Base-by-base conservation (phyloP, 2,888 invertebrate genomes). In the Cosmia pyralina region DNA sequence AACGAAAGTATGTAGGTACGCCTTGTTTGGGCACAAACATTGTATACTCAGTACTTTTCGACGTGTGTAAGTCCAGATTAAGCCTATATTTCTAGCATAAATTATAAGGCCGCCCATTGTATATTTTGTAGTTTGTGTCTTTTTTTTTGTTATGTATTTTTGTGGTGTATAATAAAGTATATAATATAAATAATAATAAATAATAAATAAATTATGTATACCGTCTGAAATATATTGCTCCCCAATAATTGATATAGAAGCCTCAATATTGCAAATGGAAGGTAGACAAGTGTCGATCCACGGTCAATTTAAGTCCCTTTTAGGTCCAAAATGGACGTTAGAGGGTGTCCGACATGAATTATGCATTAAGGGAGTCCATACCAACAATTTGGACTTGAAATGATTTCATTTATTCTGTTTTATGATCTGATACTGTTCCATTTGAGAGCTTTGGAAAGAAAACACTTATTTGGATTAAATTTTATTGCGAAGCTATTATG, bases 261-360 rank as follows among this genome's bases (percentile, higher is more conserved):
- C 87, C 87, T 88, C 88, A 86, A 90, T 91, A 90, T 90, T 89
- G 89, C 86, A 87, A 91, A 90, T 90, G 88, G 87, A 89, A 85
- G 89, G 87, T 87, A 87, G 89, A 90, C 66, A 74, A 92, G 90
- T 90, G 92, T 89, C 91, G 87, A 92, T 92, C 90, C 87, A 90
- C 92, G 92, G 92, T 91, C 94, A 91, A 93, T 94, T 94, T 93
- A 90, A 90, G 89, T 82, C 91, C 89, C 87, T 92, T 92, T 92
- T 88, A 87, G 89, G 84, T 88, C 85, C 89, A 88, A 87, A 91
- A 89, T 91, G 91, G 92, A 89, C 92, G 88, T 88, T 82, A 83
- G 87, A 79, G 89, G 87, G 89, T 84, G 87, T 83, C 79, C 79
- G 85, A 91, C 89, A 95, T 95, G 95, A 95, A 95, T 95, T 94